These are phyloP conservation scores for Microtus richardsoni DNA, from an alignment of 2,113 vertebrate genomes.

Conservation along the genomic window DNA sequence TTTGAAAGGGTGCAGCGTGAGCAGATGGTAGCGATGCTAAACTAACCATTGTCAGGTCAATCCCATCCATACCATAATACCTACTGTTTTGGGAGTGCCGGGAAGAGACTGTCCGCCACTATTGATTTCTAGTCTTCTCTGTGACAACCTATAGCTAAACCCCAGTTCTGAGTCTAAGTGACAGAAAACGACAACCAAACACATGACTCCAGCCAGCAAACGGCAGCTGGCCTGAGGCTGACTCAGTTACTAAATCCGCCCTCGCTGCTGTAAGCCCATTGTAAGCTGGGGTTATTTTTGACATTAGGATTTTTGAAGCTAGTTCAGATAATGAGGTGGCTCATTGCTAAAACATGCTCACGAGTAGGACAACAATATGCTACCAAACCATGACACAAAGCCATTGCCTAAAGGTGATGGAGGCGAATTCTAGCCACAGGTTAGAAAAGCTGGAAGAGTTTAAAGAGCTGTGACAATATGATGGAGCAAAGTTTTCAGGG, in stretches of 20 bases:
- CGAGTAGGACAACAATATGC: slow-evolving; percentile 24
- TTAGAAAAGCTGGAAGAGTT: not conserved
- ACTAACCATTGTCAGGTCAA: slow-evolving; percentile 15
- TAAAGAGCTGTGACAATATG: not conserved
- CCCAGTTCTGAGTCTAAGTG: slow-evolving; percentile 46
- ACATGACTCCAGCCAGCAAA: slow-evolving; percentile 61
- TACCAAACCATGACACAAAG: slow-evolving; percentile 4
- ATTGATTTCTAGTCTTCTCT: slow-evolving; percentile 66
- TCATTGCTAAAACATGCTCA: slow-evolving; percentile 37
- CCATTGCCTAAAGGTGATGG: not conserved
- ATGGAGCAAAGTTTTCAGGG: not conserved
- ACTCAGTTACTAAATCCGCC: slow-evolving; percentile 80
- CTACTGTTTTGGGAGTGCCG: slow-evolving; percentile 35
- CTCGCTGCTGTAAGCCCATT: slow-evolving; percentile 62
- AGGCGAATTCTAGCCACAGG: not conserved
- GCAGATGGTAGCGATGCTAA: not conserved
- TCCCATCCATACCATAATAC: slow-evolving; percentile 29
- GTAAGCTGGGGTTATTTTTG: slow-evolving; percentile 78
- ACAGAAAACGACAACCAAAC: slow-evolving; percentile 67
- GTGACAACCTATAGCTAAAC: slow-evolving; percentile 49
- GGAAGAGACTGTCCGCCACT: slow-evolving; percentile 50
- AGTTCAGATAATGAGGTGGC: slow-evolving; percentile 63
- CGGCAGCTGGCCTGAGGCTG: slow-evolving; percentile 71
- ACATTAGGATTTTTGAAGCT: slow-evolving; percentile 65
- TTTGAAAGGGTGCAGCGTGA: not conserved